Conservation (phyloP, 1,140 invertebrate genomes). For the Drosophila equinoxialis region DNA sequence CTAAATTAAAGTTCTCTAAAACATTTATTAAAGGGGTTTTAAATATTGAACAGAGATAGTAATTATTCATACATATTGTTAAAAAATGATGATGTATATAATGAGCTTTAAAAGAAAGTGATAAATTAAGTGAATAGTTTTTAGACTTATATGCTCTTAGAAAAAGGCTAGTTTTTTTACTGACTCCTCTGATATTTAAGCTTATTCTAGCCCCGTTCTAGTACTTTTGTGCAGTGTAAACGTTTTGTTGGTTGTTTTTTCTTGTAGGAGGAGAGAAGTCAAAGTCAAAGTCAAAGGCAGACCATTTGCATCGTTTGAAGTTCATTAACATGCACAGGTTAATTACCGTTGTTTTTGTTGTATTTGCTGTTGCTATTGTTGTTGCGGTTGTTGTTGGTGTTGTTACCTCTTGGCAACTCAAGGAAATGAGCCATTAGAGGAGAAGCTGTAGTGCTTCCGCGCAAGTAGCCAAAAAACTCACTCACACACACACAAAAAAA, state of each 20-base stretch:
- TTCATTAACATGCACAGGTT: slow-evolving; percentile 82
- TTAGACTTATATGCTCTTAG: too few species aligned
- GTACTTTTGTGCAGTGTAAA: neutral
- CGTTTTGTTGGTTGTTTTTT: neutral
- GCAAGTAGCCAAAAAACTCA: slow-evolving; percentile 58
- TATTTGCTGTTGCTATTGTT: neutral
- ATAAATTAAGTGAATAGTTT: too few species aligned
- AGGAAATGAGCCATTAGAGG: slow-evolving; percentile 81
- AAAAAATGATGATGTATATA: too few species aligned
- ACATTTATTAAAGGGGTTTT: too few species aligned
- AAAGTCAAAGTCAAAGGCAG: slow-evolving; percentile 10
- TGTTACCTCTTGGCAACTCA: slow-evolving; percentile 27
- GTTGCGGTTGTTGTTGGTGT: neutral
- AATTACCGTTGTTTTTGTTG: slow-evolving; percentile 74
- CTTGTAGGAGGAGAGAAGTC: slow-evolving; percentile 30
- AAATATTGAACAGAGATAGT: too few species aligned
- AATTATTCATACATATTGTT: too few species aligned
- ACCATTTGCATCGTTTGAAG: slow-evolving; percentile 56
- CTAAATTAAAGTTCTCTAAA: too few species aligned
- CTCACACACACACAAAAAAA: slow-evolving; percentile 73
- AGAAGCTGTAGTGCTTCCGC: slow-evolving; percentile 54
- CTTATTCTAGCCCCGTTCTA: too few species aligned
- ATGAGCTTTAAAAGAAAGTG: too few species aligned
- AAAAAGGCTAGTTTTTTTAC: too few species aligned
- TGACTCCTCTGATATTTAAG: too few species aligned